Base-by-base conservation (phyloP, 2,888 invertebrate genomes). In the Diploptera punctata region DNA sequence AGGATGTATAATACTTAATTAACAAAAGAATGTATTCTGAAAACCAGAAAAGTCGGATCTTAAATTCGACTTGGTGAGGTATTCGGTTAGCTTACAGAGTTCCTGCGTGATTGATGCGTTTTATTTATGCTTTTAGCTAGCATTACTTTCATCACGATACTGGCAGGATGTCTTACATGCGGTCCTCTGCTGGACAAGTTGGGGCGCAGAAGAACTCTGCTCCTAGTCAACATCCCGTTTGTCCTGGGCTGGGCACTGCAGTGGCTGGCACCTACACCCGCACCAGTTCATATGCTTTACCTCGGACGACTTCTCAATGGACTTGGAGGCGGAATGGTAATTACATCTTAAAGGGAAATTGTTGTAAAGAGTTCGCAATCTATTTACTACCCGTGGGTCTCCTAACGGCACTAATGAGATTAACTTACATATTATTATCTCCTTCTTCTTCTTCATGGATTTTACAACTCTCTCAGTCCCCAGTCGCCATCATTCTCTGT, bases 211-310 rank as follows among this genome's bases (percentile, higher is more conserved):
- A 78, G 80, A 9, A 83, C 85, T 29, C 80, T 88, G 33, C 77
- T 86, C 16, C 77, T 81, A 2, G 83, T 86, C 21, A 87, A 87
- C 73, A 71, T 83, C 0, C 81, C 85, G 18, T 84, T 85, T 1
- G 78, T 86, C 61, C 74, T 84, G 3, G 87, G 87, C 3, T 88
- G 88, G 88, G 76, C 85, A 5, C 77, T 83, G 1, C 81, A 88
- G 44, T 84, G 85, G 38, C 16, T 65, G 19, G 44, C 60, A 7
- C 71, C 71, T 21, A 21, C 19, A 19, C 60, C 60, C 7, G 61
- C 54, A 3, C 43, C 49, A 19, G n/a, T n/a, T 7, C 5, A 24
- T 19, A 38, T 67, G 1, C 44, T 65, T 7, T 65, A 65, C 44
- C 13, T 47, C 16, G 65, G 24, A 16, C 21, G 65, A 5, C 29